A percentile compares a stretch with the other conserved stretches of the same genome.
phyloP scores from a whole-genome alignment of 1,140 invertebrate genomes.

The Drosophila chauvacae region DNA sequence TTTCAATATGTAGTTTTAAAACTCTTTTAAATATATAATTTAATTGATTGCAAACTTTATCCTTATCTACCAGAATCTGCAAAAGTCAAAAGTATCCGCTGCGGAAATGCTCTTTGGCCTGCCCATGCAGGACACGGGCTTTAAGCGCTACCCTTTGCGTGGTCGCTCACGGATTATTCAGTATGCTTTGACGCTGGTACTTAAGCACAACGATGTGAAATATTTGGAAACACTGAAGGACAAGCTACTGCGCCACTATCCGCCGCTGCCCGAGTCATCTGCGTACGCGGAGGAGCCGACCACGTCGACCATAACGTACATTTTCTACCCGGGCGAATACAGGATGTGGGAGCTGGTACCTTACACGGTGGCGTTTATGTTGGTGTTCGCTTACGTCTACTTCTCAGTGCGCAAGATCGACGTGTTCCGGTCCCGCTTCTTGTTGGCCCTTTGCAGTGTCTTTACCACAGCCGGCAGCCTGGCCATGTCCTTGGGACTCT shows the following conservation, averaged over 20 bases:
- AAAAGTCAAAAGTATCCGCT: constrained; percentile 92
- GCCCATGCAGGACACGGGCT: constrained; percentile 94
- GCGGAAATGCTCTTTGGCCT: constrained; percentile 97
- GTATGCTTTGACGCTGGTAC: constrained; percentile 95
- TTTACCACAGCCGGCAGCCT: constrained; percentile 95
- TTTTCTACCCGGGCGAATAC: constrained; percentile 94
- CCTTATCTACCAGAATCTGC: constrained; percentile 86
- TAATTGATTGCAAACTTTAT: background rate
- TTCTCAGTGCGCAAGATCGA: constrained; percentile 98
- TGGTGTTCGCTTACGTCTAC: constrained; percentile 96
- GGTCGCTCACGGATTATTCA: constrained; percentile 93
- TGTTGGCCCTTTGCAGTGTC: constrained; percentile 95
- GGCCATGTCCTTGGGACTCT: constrained; percentile 96
- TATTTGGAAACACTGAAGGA: constrained; percentile 91
- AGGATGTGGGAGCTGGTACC: constrained; percentile 95
- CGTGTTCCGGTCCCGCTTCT: constrained; percentile 95
- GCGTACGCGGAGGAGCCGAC: constrained; percentile 26
- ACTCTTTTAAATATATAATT: background rate
- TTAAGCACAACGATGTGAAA: constrained; percentile 91
- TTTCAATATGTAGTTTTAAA: background rate
- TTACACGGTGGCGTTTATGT: constrained; percentile 92
- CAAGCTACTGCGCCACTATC: constrained; percentile 89
- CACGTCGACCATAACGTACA: constrained; percentile 86
- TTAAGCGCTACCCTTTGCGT: constrained; percentile 93
- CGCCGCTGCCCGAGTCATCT: constrained; percentile 82